Percentiles rank a stretch among this genome's conserved stretches.
Evolutionary conservation across 2,888 invertebrate species (phyloP).

Genomic region (Nomada ruficornis): DNA sequence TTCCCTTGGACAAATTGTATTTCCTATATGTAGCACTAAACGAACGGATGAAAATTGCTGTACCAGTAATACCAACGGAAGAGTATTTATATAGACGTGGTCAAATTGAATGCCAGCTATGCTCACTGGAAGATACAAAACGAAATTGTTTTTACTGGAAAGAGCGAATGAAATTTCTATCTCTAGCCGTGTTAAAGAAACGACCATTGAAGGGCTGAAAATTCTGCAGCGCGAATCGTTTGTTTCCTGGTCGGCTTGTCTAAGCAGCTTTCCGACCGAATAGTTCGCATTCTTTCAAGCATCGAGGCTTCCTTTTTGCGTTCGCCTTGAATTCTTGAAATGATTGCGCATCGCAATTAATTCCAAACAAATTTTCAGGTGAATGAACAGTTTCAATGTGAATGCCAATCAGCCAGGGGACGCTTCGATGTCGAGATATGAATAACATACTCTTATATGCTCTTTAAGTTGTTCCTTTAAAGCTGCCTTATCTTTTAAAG

Average conservation of each 20-base stretch:
- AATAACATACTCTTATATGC: background rate
- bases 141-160: background rate
- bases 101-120: background rate
- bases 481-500: background rate
- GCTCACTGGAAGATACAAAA: background rate
- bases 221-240: background rate
- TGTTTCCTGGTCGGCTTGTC: slow-evolving; percentile 2
- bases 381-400: background rate
- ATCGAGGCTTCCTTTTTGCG: slow-evolving; percentile 3
- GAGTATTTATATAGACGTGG: no score
- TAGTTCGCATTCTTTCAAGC: slow-evolving; percentile 22
- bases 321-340: slow-evolving; percentile 11
- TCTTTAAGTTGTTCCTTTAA: background rate
- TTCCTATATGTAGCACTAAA: background rate
- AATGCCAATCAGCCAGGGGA: background rate
- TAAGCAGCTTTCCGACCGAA: slow-evolving; percentile 19
- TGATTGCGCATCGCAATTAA: slow-evolving; percentile 33
- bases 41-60: background rate
- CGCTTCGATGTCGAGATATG: background rate
- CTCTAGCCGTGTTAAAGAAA: background rate
- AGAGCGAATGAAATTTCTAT: background rate
- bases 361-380: background rate
- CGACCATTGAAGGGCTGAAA: background rate
- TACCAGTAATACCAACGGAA: background rate
- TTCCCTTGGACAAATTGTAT: background rate